These are phyloP conservation scores for Dysdera silvatica DNA, from an alignment of 1,140 invertebrate genomes.

Conservation along the genomic window DNA sequence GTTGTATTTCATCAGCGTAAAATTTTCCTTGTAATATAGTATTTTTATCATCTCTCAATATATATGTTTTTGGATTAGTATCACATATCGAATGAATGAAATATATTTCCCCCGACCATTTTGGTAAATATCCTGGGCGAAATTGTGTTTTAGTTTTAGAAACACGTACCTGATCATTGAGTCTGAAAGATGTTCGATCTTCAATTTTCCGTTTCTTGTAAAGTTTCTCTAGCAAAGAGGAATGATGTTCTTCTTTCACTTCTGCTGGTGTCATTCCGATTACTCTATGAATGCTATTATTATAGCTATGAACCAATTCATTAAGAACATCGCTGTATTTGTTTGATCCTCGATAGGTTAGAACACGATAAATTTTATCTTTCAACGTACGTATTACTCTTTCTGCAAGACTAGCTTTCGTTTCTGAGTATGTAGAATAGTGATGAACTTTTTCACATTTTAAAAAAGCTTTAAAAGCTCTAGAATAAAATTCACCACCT, in stretches of 20 bases:
- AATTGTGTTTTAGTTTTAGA: slow-evolving; percentile 16
- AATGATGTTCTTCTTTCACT: slow-evolving; percentile 39
- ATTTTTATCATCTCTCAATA: slow-evolving; percentile 3
- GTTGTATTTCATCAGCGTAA: slow-evolving; percentile 20
- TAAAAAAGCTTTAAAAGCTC: slow-evolving; percentile 37
- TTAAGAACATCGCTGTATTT: slow-evolving; percentile 42
- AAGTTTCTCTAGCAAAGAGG: slow-evolving; percentile 7
- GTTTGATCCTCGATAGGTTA: slow-evolving; percentile 42
- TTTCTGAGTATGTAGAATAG: slow-evolving; percentile 42
- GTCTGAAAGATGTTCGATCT: too few relatives aligned
- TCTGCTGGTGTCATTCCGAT: slow-evolving; percentile 42
- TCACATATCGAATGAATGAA: neutral
- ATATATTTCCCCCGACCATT: slow-evolving; percentile 25
- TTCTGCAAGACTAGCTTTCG: slow-evolving; percentile 46
- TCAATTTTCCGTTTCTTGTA: neutral
- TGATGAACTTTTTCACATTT: slow-evolving; percentile 41
- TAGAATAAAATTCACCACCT: slow-evolving; percentile 25
- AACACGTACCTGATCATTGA: slow-evolving; percentile 35
- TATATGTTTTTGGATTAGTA: slow-evolving; percentile 7
- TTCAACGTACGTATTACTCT: slow-evolving; percentile 47
- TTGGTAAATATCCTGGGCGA: slow-evolving; percentile 16
- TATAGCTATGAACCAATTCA: too few relatives aligned
- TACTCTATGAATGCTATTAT: slow-evolving; percentile 42
- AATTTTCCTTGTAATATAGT: slow-evolving; percentile 14
- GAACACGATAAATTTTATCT: slow-evolving; percentile 43